These are phyloP conservation scores for Xiphorhynchus elegans DNA, from an alignment of 2,113 vertebrate genomes.

Conservation along the genomic window DNA sequence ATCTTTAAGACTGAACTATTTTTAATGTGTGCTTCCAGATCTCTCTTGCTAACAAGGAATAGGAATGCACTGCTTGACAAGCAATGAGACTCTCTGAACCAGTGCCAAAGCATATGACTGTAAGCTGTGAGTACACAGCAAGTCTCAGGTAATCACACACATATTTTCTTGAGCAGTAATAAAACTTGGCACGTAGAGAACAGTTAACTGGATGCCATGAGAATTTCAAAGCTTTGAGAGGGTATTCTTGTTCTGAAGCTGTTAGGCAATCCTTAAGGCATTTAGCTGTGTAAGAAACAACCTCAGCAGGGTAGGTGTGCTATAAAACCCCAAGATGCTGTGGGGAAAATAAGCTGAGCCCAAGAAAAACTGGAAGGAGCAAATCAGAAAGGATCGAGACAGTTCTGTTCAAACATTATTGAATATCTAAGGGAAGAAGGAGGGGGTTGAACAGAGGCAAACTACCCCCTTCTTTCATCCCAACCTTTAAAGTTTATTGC, in stretches of 20 bases:
- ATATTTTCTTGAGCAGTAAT: not conserved
- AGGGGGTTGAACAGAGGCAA: not conserved
- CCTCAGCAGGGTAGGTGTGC: not conserved
- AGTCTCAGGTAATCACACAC: not conserved
- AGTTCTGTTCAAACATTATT: not conserved
- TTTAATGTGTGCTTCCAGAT: not conserved
- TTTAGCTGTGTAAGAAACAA: not conserved
- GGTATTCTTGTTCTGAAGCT: not conserved
- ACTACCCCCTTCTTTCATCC: not conserved
- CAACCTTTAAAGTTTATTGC: not conserved
- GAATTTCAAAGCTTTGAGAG: not conserved
- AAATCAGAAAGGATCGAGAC: not conserved
- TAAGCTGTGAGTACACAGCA: not conserved
- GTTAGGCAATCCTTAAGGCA: not conserved
- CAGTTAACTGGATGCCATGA: not conserved
- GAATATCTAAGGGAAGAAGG: not conserved
- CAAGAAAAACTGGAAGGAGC: not conserved
- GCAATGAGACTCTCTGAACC: not conserved
- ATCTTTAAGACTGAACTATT: not conserved
- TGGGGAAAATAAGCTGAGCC: not conserved
- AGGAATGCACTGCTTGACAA: not conserved
- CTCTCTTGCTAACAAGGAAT: not conserved
- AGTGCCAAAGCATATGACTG: not conserved
- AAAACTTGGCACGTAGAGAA: not conserved
- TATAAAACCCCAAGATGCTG: not conserved